A percentile compares a stretch with the other conserved stretches of the same genome.
phyloP scores from a whole-genome alignment of 2,888 invertebrate genomes.

The Cantharis rustica region DNA sequence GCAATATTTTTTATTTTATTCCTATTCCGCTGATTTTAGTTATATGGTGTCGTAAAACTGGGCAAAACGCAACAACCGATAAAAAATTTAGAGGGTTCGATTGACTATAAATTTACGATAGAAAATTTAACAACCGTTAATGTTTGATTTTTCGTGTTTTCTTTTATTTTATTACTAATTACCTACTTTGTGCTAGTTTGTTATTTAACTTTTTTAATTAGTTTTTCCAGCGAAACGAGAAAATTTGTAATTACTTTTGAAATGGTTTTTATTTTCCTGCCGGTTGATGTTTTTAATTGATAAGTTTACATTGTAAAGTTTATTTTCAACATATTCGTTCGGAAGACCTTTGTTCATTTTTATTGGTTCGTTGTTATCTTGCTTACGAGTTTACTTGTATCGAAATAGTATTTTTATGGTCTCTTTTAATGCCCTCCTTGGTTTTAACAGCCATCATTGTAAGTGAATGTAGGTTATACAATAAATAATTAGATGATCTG shows the following conservation, averaged over 20 bases:
- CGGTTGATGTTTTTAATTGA: background rate
- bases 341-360: background rate
- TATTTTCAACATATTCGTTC: background rate
- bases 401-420: conserved; percentile 25
- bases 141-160: background rate
- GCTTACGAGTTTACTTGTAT: conserved; percentile 10
- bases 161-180: conserved; percentile 1
- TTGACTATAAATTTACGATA: conserved; percentile 3
- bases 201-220: background rate
- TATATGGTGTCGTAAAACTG: conserved; percentile 1
- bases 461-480: conserved; percentile 9
- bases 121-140: conserved; percentile 3
- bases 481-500: conserved; percentile 12
- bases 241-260: background rate
- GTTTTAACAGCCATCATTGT: conserved; percentile 15
- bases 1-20: background rate
- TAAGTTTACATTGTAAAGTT: background rate
- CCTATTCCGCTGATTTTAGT: conserved; percentile 1
- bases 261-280: background rate
- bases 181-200: background rate
- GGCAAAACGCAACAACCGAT: conserved; percentile 2
- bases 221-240: background rate
- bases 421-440: conserved; percentile 18
- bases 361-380: background rate
- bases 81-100: conserved; percentile 3